Percentiles rank a stretch among this genome's conserved stretches.
Evolutionary conservation across 2,888 invertebrate genomes (phyloP).

Genomic region (Euplagia quadripunctaria): DNA sequence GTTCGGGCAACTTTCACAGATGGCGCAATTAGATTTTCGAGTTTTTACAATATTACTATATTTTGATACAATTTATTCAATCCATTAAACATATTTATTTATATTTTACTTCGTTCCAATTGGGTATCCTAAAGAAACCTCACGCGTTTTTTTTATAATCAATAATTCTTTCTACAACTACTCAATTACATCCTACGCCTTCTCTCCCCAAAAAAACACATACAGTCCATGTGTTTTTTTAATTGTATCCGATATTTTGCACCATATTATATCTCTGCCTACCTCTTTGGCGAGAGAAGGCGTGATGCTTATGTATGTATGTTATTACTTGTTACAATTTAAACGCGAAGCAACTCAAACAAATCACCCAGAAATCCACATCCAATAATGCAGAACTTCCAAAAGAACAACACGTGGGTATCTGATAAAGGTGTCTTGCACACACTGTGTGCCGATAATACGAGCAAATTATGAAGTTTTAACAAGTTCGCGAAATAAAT

Average conservation of each 20-base stretch:
- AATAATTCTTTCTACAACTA: no score
- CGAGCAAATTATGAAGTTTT: constrained; percentile 82
- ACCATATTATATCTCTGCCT: not conserved
- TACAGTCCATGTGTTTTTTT: no score
- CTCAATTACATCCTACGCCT: no score
- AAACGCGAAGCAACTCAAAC: constrained; percentile 6
- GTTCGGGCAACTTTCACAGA: no score
- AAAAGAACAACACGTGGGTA: constrained; percentile 55
- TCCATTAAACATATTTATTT: no score
- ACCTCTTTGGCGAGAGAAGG: not conserved
- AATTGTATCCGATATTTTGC: not conserved
- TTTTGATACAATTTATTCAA: no score
- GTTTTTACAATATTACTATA: no score
- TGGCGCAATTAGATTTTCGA: no score
- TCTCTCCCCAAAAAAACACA: no score
- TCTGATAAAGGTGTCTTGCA: constrained; percentile 61
- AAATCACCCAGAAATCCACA: constrained; percentile 26
- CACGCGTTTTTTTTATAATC: no score
- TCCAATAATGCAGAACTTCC: constrained; percentile 25
- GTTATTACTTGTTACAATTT: not conserved
- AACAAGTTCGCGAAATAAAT: constrained; percentile 84
- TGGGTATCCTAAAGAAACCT: no score
- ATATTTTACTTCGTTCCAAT: no score
- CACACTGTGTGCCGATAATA: constrained; percentile 77
- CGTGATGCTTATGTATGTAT: not conserved